Evolutionary conservation across 2,888 invertebrate genomes (phyloP).

Genomic region (Lasiommata megera): DNA sequence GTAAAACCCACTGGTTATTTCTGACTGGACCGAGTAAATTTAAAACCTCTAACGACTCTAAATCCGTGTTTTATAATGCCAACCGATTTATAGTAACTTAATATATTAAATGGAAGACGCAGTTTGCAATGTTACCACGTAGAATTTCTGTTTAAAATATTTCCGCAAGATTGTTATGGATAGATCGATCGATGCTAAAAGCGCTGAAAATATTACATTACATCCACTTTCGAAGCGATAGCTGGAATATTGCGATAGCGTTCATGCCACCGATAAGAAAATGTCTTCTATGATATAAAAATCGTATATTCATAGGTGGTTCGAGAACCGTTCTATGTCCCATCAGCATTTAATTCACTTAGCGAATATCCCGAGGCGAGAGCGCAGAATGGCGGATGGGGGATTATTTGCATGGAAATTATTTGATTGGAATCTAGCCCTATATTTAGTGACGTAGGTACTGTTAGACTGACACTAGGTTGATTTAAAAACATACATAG

Average conservation of each 20-base stretch:
- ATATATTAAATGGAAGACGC: no score
- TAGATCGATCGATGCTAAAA: not conserved
- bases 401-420: constrained; percentile 12
- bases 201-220: constrained; percentile 7
- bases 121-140: not conserved
- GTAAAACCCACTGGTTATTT: no score
- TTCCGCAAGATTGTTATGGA: not conserved
- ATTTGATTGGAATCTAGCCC: constrained; percentile 5
- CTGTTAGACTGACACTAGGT: no score
- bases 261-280: not conserved
- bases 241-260: not conserved
- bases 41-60: no score
- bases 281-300: constrained; percentile 14
- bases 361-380: constrained; percentile 11
- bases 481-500: no score
- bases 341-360: constrained; percentile 28
- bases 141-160: not conserved
- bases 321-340: constrained; percentile 5
- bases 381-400: constrained; percentile 3
- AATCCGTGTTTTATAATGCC: no score
- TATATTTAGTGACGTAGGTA: no score
- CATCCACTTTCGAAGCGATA: not conserved
- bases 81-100: no score
- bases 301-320: constrained; percentile 12
- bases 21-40: no score